phyloP scores from a whole-genome alignment of 35 echinoderm and acorn worm genomes.

The Heliocidaris erythrogramma region DNA sequence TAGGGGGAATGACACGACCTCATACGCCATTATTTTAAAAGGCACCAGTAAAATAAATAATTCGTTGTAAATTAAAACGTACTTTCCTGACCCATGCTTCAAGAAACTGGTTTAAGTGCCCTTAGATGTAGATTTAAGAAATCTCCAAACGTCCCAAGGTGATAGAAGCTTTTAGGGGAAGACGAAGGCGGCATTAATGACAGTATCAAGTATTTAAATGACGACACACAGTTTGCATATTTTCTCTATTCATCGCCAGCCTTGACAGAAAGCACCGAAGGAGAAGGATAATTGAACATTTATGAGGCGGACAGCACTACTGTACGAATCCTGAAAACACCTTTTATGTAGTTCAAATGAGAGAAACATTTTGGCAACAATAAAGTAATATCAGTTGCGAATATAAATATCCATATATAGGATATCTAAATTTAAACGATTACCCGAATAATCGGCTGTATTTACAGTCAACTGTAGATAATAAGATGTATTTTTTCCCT shows the following conservation, averaged over 20 bases:
- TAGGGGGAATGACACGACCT: too few relatives aligned
- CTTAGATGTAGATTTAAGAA: background rate
- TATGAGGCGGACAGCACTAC: too few relatives aligned
- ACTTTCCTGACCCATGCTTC: background rate
- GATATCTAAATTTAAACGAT: too few relatives aligned
- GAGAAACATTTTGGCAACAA: too few relatives aligned
- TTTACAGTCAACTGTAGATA: too few relatives aligned
- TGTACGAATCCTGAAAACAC: too few relatives aligned
- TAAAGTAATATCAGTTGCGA: too few relatives aligned
- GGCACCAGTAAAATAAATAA: background rate
- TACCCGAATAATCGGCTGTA: too few relatives aligned
- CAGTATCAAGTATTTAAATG: background rate
- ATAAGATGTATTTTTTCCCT: too few relatives aligned
- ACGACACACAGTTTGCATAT: background rate
- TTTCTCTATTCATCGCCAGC: background rate
- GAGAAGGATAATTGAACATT: too few relatives aligned
- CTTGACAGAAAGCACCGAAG: background rate
- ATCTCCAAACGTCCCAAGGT: background rate
- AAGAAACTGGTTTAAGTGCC: background rate
- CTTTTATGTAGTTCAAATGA: too few relatives aligned
- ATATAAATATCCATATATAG: too few relatives aligned
- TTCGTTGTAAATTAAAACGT: background rate
- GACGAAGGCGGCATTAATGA: constrained; percentile 8
- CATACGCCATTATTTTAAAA: background rate
- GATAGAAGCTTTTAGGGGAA: background rate